Evolutionary conservation across 1,140 invertebrate genomes (phyloP), one percentile per base, ranked within the genome.

Genomic region (Heterodera schachtii): DNA sequence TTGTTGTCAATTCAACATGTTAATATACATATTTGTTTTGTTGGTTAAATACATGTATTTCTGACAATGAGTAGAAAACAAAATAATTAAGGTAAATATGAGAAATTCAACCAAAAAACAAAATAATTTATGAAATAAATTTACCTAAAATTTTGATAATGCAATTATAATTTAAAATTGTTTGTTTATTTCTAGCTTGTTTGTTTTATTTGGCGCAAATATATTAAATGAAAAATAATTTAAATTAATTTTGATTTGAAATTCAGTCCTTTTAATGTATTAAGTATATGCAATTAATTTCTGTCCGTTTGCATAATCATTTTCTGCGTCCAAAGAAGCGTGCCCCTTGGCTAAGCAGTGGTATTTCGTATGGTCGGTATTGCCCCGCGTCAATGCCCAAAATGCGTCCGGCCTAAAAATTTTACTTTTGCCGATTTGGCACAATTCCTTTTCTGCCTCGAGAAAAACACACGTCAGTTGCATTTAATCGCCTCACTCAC

Each of bases 301-400:
- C 1, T 31, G 31, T 31, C 31, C 31, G 31, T 31, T 31, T 31
- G 31, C 31, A 0, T 31, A 31, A 69, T 64, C 47, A 69, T 69
- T 78, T 78, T 80, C 73, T 49, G 60, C 44, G 44, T 3, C 80
- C 80, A 70, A 81, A 81, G 60, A 81, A 77, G 47, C 80, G 60
- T 19, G 80, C 52, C 19, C 73, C 73, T 16, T 73, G 57, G 31
- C 75, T 81, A 43, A 81, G 31, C 80, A 81, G 71, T 3, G 80
- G 80, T 13, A 81, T 74, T 76, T 81, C 80, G 52, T 81, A 81
- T 16, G 66, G 80, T 44, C 75, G 80, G n/a, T 80, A 80, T 67
- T 81, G 80, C 13, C 80, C 80, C 46, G 73, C 66, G 21, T 81
- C 75, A 43, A 77, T 77, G 49, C 81, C 81, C 52, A 82, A 80